Conservation (phyloP, 2,888 invertebrate genomes). For the Trachelus tabidus region DNA sequence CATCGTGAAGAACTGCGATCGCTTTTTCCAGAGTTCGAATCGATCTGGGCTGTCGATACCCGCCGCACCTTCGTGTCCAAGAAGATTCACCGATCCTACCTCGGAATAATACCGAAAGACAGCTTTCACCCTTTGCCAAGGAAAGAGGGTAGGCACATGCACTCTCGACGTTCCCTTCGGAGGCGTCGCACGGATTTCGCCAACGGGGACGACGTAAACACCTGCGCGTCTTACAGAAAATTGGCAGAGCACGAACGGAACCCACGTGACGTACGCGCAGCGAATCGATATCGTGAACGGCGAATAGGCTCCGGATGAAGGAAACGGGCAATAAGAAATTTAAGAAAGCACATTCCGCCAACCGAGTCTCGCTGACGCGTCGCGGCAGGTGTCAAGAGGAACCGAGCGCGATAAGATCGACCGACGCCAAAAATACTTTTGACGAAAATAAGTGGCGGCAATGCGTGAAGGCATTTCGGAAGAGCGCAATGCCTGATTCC, state of each 20-base stretch:
- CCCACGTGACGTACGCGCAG: neutral
- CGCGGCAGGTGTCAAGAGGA: conserved; percentile 1
- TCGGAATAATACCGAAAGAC: neutral
- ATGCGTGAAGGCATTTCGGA: neutral
- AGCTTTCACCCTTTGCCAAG: neutral
- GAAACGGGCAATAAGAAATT: neutral
- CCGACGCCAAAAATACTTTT: neutral
- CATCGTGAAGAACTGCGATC: neutral
- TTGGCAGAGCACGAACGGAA: neutral
- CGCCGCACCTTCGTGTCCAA: conserved; percentile 19
- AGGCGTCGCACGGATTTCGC: neutral
- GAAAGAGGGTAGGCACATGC: neutral
- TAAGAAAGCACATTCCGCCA: neutral
- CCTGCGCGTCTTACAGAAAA: neutral
- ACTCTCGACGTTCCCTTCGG: neutral
- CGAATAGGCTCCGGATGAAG: neutral
- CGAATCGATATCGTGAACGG: neutral
- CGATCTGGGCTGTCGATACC: conserved; percentile 14
- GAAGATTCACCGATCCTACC: conserved; percentile 9
- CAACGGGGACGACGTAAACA: neutral
- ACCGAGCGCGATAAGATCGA: conserved; percentile 4
- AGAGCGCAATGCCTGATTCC: neutral
- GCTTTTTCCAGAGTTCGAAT: conserved; percentile 18
- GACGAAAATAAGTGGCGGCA: conserved; percentile 2
- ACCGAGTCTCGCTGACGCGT: neutral